Percentiles rank a stretch among this genome's conserved stretches.
Conservation (phyloP, 2,888 invertebrate species). For the Empis livida region DNA sequence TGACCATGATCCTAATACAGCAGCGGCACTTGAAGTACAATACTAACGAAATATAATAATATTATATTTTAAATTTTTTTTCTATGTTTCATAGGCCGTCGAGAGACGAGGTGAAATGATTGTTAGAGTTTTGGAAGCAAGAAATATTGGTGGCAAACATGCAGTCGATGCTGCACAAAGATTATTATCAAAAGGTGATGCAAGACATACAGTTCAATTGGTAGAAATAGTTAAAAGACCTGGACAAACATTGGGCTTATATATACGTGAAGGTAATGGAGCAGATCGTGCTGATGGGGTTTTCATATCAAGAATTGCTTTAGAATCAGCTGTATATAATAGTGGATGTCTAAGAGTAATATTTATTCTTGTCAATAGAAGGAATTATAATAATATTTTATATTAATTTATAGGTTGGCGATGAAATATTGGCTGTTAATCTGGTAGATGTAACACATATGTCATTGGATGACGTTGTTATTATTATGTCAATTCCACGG, state of each 20-base stretch:
- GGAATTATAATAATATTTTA: neutral
- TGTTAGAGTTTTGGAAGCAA: conserved; percentile 76
- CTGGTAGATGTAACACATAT: conserved; percentile 94
- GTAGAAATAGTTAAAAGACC: conserved; percentile 99
- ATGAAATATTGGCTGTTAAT: conserved; percentile 97
- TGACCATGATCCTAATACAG: conserved; percentile 86
- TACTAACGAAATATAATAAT: neutral
- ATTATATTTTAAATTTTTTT: neutral
- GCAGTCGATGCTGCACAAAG: conserved; percentile 79
- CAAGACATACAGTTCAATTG: conserved; percentile 67
- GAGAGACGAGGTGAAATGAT: conserved; percentile 92
- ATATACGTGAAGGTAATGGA: conserved; percentile 99
- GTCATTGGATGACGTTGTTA: conserved; percentile 98
- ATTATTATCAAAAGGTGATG: conserved; percentile 47
- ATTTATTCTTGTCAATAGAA: neutral
- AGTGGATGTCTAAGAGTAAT: conserved; percentile 82
- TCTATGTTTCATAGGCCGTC: conserved; percentile 46
- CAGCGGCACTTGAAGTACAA: conserved; percentile 71
- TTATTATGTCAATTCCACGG: conserved; percentile 97
- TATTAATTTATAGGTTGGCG: conserved; percentile 57
- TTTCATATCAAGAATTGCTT: conserved; percentile 89
- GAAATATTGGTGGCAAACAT: conserved; percentile 77
- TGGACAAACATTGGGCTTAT: conserved; percentile 94
- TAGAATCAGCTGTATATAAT: conserved; percentile 94
- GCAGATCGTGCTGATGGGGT: conserved; percentile 89